Evolutionary conservation across 2,888 invertebrate genomes (phyloP), one percentile per base, ranked within the genome.

Genomic region (Pegoplata infirma): DNA sequence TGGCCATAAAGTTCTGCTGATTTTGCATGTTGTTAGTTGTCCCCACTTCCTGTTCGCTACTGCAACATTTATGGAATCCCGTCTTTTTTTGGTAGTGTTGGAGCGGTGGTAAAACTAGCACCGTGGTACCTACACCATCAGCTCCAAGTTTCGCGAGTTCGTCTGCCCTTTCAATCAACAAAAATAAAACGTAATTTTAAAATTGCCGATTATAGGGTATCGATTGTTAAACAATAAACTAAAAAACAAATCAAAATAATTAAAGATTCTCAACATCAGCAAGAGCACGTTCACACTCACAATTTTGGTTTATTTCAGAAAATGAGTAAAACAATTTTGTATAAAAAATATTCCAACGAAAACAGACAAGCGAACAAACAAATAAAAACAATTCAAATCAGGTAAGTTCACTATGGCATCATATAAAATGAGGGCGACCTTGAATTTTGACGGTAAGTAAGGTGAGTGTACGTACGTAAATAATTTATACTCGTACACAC

Each of bases 351-450:
- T 64, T 36, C 19, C 63, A 19, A 40, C 10, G 17, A 10, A 19
- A 19, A 44, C 36, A 47, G 7, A 25, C 44, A 53, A 10, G 19
- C 44, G 21, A 14, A 25, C 47, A 4, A 56, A 47, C 12, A 74
- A 53, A 32, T 51, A 53, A 71, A 17, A 74, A 75, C 71, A 82
- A 74, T 73, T 36, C 51, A 49, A 80, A 81, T 63, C 73, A 67
- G 23, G 68, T 77, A 73, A 47, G 53, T 55, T 74, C 21, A 47
- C 58, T 69, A 76, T 73, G 76, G 64, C 64, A 69, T 76, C 80
- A 76, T 68, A 75, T 63, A 14, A 80, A 86, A 86, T 85, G 83
- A 85, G 83, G 84, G 76, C 88, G 88, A 88, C 88, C 88, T 88
- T 88, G 88, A 88, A 87, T 84, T 82, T 82, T 80, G 81, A 81